Evolutionary conservation across 30 jellyfish, hydroid and myxozoan genomes (phyloP), one percentile per base, ranked within the genome.

Genomic region (Catostylus mosaicus): DNA sequence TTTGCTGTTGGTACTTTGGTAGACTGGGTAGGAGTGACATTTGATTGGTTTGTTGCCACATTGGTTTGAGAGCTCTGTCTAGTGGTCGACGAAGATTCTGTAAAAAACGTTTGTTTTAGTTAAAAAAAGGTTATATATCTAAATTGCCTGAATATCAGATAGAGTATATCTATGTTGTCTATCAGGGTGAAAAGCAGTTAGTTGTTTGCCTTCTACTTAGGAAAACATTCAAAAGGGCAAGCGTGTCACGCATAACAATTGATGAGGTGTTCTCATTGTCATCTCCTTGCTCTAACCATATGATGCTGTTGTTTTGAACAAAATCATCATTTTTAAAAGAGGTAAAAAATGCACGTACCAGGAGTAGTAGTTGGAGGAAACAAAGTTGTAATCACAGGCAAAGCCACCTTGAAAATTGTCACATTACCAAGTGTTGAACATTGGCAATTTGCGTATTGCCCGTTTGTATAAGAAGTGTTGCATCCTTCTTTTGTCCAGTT

Each of bases 401-500:
- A 1, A 8, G 51, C 47, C 46, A 68, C 73, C 66, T 82, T 82
- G 56, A 82, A 82, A n/a, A 72, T 80, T 14, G 92, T 61, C 16
- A 82, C 82, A 27, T 61, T 69, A 0, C 66, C 48, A 29, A 68
- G 60, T 5, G 29, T 27, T 0, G 86, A 67, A 32, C 92, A 82
- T 69, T 82, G 63, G 62, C 92, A 82, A 0, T 0, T 31, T 6
- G 75, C 86, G 3, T 40, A 35, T 0, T 24, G 59, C 20, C 86
- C 80, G 4, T 40, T 37, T 12, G 63, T 9, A 59, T 69, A 54
- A 1, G 34, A 26, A 5, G 92, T 82, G 22, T 29, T 75, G 56
- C 92, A 82, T 6, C 75, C 85, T 23, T 82, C 81, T 10, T 62
- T 50, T n/a, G 86, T 82, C 92, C 92, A 82, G 75, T 70, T 82